Evolutionary conservation across 1,140 invertebrate genomes (phyloP).

Genomic region (Armadillidium nasatum): DNA sequence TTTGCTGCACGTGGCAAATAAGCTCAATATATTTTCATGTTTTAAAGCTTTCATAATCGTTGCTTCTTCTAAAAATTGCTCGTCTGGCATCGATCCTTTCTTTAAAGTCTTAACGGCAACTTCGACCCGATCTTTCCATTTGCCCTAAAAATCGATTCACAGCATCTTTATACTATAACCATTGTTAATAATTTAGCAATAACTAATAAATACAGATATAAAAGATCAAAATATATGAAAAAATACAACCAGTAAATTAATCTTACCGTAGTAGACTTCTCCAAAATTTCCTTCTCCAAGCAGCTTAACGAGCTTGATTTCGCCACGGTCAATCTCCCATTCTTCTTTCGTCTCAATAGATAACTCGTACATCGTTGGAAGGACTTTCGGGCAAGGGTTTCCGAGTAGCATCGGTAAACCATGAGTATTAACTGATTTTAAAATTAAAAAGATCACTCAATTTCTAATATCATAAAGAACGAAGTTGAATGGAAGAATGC

Average conservation of each 20-base stretch:
- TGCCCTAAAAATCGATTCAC: not conserved
- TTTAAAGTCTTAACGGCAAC: constrained; percentile 9
- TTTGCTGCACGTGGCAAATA: not conserved
- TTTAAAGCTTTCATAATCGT: not conserved
- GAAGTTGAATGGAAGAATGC: too few species aligned
- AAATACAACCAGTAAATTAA: too few species aligned
- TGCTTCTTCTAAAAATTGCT: not conserved
- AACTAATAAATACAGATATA: too few species aligned
- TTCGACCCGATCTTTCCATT: not conserved
- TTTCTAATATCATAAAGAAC: too few species aligned
- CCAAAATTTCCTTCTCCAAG: not conserved
- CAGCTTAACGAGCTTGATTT: not conserved
- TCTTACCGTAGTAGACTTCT: not conserved
- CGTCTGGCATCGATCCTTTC: not conserved
- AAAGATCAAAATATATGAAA: too few species aligned
- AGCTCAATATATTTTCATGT: constrained; percentile 9
- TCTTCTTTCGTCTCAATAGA: not conserved
- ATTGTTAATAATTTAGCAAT: not conserved
- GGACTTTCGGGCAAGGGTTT: not conserved
- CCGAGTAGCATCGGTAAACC: not conserved
- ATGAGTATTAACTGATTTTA: not conserved
- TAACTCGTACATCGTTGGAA: not conserved
- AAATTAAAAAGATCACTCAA: too few species aligned
- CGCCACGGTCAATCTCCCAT: not conserved
- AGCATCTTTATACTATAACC: too few species aligned